Evolutionary conservation across 2,113 vertebrate genomes (phyloP).

Genomic region (Takifugu flavidus): DNA sequence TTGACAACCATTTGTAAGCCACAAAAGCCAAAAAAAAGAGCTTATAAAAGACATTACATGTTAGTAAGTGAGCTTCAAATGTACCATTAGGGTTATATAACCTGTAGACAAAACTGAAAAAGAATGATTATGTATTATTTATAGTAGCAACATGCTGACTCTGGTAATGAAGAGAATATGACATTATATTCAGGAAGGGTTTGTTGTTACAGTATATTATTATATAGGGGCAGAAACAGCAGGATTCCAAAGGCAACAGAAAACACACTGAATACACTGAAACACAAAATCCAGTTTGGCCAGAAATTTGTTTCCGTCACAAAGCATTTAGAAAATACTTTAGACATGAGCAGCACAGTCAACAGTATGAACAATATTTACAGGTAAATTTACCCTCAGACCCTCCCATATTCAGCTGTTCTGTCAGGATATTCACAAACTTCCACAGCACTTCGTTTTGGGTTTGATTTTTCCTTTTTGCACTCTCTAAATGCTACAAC

Average conservation of each 20-base stretch:
- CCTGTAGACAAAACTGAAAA: too few relatives aligned
- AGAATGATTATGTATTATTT: too few relatives aligned
- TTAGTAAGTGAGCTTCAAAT: too few relatives aligned
- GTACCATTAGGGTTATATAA: too few relatives aligned
- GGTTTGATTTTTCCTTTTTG: background rate
- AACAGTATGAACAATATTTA: background rate
- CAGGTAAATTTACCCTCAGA: background rate
- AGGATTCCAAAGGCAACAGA: background rate
- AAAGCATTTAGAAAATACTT: constrained; percentile 2
- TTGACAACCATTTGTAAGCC: too few relatives aligned
- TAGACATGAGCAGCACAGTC: background rate
- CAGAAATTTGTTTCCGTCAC: background rate
- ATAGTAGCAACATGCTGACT: too few relatives aligned
- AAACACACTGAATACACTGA: background rate
- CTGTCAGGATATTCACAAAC: constrained; percentile 5
- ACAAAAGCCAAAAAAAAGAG: too few relatives aligned
- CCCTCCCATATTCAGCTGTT: background rate
- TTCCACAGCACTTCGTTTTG: background rate
- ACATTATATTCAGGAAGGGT: too few relatives aligned
- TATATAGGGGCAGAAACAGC: background rate
- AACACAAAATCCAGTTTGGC: constrained; percentile 1
- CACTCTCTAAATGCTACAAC: constrained; percentile 46
- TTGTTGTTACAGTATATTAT: background rate
- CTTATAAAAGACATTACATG: too few relatives aligned
- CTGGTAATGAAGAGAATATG: too few relatives aligned